Evolutionary conservation across 2,888 invertebrate species (phyloP).

Genomic region (Trichacis sp.): DNA sequence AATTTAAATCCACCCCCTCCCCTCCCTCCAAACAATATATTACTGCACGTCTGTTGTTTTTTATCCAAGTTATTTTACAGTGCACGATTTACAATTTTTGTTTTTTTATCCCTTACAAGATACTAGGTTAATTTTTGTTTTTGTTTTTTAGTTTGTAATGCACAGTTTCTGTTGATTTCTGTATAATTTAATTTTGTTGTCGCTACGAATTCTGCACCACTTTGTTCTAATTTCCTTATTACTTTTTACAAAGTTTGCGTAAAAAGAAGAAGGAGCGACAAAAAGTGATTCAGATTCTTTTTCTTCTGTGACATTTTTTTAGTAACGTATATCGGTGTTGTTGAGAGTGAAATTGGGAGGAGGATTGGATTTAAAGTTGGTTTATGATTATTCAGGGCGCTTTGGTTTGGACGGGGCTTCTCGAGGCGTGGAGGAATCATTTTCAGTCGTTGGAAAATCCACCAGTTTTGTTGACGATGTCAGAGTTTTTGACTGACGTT

Average conservation of each 20-base stretch:
- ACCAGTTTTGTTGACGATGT: conserved; percentile 59
- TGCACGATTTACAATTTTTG: no score
- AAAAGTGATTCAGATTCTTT: conserved; percentile 8
- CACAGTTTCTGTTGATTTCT: background rate
- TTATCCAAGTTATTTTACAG: no score
- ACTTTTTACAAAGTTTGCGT: no score
- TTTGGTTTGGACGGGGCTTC: conserved; percentile 63
- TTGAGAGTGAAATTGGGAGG: conserved; percentile 9
- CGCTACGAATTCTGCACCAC: no score
- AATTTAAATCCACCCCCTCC: no score
- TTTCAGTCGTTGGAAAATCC: conserved; percentile 62
- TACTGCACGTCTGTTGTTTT: no score
- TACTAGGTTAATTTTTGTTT: no score
- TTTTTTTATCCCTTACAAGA: no score
- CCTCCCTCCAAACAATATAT: no score
- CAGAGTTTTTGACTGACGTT: conserved; percentile 61
- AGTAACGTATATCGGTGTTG: conserved; percentile 37
- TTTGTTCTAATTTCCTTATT: no score
- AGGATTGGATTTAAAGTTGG: background rate
- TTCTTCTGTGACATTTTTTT: conserved; percentile 18
- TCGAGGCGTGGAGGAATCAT: conserved; percentile 63
- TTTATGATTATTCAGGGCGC: conserved; percentile 55
- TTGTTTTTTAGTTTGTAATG: no score
- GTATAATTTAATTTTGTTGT: background rate
- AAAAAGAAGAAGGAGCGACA: no score